These are phyloP conservation scores for Lepus townsendii DNA, from an alignment of 2,797 vertebrate species.

Conservation along the genomic window DNA sequence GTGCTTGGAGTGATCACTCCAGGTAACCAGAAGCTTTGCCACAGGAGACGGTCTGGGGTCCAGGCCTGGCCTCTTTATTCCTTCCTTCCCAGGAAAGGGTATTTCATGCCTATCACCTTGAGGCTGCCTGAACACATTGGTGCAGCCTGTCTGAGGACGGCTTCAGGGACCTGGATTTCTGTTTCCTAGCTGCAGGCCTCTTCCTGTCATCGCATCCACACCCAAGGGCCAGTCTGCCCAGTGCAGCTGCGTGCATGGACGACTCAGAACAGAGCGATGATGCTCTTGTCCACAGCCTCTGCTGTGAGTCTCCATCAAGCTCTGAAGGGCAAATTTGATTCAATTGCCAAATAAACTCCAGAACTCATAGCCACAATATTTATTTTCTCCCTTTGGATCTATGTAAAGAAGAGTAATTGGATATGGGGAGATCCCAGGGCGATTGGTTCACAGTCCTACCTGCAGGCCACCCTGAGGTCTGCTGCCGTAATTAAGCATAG, in stretches of 20 bases:
- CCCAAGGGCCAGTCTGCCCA: not conserved
- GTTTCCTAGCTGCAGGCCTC: not conserved
- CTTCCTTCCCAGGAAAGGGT: not conserved
- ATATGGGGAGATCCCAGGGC: not conserved
- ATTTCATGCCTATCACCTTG: not conserved
- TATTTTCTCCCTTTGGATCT: slow-evolving; percentile 18
- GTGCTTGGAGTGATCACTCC: not conserved
- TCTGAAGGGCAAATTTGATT: slow-evolving; percentile 53
- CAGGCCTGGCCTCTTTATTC: not conserved
- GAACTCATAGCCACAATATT: not conserved
- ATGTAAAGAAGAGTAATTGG: slow-evolving; percentile 44
- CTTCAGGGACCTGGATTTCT: not conserved
- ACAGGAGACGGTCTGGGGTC: not conserved
- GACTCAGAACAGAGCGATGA: not conserved
- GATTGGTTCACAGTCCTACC: slow-evolving; percentile 46
- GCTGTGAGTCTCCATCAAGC: not conserved
- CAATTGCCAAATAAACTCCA: slow-evolving; percentile 6
- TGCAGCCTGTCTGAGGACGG: not conserved
- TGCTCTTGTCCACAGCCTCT: no score
- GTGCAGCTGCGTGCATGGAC: not conserved
- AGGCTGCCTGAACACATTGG: not conserved
- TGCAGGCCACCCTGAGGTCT: not conserved
- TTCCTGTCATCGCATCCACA: not conserved
- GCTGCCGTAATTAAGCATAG: slow-evolving; percentile 17
- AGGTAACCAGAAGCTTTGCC: not conserved